Conservation (phyloP, 2,113 vertebrate species). For the Cinclus mexicanus region DNA sequence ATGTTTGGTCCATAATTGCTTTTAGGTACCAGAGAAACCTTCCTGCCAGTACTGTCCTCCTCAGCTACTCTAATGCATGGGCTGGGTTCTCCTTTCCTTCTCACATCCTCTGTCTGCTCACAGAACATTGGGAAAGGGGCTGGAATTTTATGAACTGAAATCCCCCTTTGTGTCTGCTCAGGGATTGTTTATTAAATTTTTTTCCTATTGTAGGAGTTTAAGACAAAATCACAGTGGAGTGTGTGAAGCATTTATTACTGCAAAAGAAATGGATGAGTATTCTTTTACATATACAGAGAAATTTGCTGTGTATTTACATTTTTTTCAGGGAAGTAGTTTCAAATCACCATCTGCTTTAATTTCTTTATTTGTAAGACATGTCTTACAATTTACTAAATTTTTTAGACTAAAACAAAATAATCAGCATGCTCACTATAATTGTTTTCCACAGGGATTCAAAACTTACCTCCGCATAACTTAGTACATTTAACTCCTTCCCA, state of each 20-base stretch:
- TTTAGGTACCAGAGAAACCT: not conserved
- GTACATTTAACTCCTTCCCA: not conserved
- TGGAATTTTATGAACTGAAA: not conserved
- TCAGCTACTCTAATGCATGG: not conserved
- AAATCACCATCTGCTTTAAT: not conserved
- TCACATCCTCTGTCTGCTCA: not conserved
- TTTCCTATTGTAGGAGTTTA: not conserved
- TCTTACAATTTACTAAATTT: not conserved
- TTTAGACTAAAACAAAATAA: not conserved
- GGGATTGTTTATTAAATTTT: not conserved
- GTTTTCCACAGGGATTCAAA: not conserved
- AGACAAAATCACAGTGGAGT: not conserved
- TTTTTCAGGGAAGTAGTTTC: not conserved
- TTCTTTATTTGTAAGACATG: not conserved
- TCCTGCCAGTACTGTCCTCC: not conserved
- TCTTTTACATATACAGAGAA: not conserved
- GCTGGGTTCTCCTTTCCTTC: not conserved
- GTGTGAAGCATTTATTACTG: not conserved
- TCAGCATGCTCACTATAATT: not conserved
- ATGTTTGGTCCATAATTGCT: not conserved
- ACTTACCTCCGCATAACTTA: not conserved
- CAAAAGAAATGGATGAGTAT: not conserved
- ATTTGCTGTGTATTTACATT: not conserved
- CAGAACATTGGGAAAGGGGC: not conserved
- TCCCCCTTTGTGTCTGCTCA: not conserved